Percentiles rank a stretch among this genome's conserved stretches.
phyloP scores from a whole-genome alignment of 2,888 invertebrate genomes.

The Petrolisthes manimaculis region DNA sequence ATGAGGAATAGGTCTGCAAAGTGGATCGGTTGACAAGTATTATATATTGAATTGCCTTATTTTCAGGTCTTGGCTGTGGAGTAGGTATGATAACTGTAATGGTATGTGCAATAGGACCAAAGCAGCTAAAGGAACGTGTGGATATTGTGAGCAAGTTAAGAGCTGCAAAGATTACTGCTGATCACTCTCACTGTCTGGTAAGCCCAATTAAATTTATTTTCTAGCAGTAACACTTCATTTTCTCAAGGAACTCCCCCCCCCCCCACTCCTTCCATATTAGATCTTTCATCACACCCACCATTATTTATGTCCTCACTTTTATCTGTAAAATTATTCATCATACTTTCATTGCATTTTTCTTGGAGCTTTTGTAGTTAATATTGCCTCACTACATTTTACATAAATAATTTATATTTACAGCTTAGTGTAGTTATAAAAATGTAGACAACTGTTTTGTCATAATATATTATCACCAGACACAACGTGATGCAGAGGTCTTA shows the following conservation, averaged over 20 bases:
- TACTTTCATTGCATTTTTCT: no score
- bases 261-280: no score
- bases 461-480: constrained; percentile 10
- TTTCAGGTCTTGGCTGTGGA: constrained; percentile 50
- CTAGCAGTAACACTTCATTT: not conserved
- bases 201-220: not conserved
- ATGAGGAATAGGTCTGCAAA: no score
- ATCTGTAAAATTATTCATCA: no score
- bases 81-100: constrained; percentile 32
- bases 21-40: not conserved
- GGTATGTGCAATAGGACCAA: constrained; percentile 56
- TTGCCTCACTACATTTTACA: no score
- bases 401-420: no score
- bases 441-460: no score
- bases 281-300: no score
- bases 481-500: constrained; percentile 38
- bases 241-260: not conserved
- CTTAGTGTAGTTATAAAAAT: no score
- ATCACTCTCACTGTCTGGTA: constrained; percentile 53
- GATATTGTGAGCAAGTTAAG: constrained; percentile 33
- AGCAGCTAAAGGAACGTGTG: constrained; percentile 44
- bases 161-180: constrained; percentile 44
- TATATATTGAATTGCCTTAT: not conserved
- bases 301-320: no score
- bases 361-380: no score